These are phyloP conservation scores for Phyllostomus discolor DNA, from an alignment of 2,113 vertebrate genomes.

Conservation along the genomic window DNA sequence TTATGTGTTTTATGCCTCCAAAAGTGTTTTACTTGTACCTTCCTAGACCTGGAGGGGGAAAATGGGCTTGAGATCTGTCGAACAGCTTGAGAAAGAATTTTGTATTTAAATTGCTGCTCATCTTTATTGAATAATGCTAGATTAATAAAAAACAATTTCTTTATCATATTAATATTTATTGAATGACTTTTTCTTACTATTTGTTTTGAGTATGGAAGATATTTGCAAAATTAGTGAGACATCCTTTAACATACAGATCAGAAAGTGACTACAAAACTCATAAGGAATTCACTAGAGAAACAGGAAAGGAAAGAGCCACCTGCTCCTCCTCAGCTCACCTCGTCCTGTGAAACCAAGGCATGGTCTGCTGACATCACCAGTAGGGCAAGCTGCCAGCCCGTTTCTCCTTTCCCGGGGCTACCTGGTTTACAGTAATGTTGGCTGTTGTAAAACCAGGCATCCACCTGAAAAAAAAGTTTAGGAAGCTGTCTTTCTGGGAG, in stretches of 20 bases:
- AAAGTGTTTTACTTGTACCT: background rate
- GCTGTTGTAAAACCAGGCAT: background rate
- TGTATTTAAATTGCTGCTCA: slow-evolving; percentile 7
- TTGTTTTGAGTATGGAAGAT: background rate
- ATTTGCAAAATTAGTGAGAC: background rate
- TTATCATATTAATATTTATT: background rate
- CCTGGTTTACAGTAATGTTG: background rate
- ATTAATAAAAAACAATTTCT: slow-evolving; percentile 10
- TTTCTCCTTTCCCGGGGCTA: background rate
- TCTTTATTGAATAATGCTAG: slow-evolving; percentile 3
- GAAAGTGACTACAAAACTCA: slow-evolving; percentile 15
- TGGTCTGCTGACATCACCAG: background rate
- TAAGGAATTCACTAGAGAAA: background rate
- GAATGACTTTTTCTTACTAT: slow-evolving; percentile 14
- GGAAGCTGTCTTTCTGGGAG: background rate
- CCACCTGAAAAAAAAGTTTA: background rate
- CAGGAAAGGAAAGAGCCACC: background rate
- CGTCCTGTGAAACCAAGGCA: background rate
- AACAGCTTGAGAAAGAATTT: slow-evolving; percentile 9
- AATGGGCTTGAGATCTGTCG: background rate
- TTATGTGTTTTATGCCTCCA: background rate
- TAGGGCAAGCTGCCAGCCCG: background rate
- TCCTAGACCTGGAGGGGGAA: background rate
- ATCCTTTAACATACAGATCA: background rate
- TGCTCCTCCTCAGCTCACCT: background rate